Evolutionary conservation across 2,888 invertebrate genomes (phyloP), one percentile per base, ranked within the genome.

Genomic region (Apamea anceps): DNA sequence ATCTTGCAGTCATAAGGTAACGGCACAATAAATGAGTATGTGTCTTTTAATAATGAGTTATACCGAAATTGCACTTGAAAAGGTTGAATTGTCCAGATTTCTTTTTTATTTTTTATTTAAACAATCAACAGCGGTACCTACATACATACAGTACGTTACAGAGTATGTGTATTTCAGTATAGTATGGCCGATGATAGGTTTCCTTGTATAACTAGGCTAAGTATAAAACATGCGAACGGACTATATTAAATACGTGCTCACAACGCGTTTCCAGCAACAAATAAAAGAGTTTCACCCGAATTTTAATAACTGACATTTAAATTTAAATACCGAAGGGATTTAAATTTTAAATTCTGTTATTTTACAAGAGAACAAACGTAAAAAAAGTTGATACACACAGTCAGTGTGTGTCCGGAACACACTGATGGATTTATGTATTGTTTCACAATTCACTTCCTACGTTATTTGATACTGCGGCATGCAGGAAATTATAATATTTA

Each of bases 361-460:
- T 78, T 78, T 82, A 76, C 68, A 76, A 72, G 68, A 51, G 76
- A 74, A 72, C 62, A 74, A 28, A 51, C 18, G 66, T 67, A 62
- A 74, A 82, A 81, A 72, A 37, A 25, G 2, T 25, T 74, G 63
- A 75, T 70, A 63, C 60, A 60, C 67, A 62, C 65, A 70, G 65
- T 62, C 72, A 65, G 37, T 81, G 70, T 67, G 57, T 70, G 68
- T 32, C 82, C 85, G 82, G 81, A 85, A 86, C 76, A 66, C 67
- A 37, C 37, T 65, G 79, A 85, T 80, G 80, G 72, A 88, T 87
- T 85, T 83, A 81, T 75, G 32, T 85, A 73, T 75, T 80, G 72
- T 73, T 88, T 86, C 21, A 88, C 76, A 77, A 73, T 62, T 79
- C 85, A 82, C 63, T 82, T 72, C 75, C 37, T 80, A 66, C 77